These are phyloP conservation scores for Dascillus cervinus DNA, from an alignment of 2,888 invertebrate species.

Conservation along the genomic window DNA sequence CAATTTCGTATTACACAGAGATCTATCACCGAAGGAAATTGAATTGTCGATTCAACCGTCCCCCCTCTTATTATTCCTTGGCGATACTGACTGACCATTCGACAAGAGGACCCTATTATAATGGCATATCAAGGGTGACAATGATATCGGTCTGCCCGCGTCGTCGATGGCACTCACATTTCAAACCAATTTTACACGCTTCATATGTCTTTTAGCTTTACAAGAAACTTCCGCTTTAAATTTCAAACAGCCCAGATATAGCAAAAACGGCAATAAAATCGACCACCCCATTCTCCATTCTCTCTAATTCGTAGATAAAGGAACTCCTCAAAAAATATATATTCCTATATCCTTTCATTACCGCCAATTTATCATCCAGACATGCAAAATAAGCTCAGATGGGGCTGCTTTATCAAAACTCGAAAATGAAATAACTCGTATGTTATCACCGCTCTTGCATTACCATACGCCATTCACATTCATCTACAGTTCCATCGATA, in stretches of 20 bases:
- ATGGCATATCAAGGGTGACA: conserved; percentile 38
- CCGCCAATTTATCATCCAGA: conserved; percentile 8
- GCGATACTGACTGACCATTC: conserved; percentile 39
- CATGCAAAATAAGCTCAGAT: conserved; percentile 24
- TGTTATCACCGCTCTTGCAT: conserved; percentile 25
- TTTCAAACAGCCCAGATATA: conserved; percentile 25
- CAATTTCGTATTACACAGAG: conserved; percentile 40
- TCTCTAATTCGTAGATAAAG: too few relatives aligned
- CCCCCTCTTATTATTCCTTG: conserved; percentile 38
- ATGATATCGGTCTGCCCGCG: conserved; percentile 36
- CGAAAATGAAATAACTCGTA: conserved; percentile 25
- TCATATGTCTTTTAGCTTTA: conserved; percentile 32
- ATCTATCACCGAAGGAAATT: conserved; percentile 42
- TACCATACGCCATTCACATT: conserved; percentile 19
- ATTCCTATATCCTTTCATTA: not conserved
- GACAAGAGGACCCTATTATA: conserved; percentile 32
- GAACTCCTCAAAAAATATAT: too few relatives aligned
- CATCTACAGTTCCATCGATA: too few relatives aligned
- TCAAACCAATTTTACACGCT: conserved; percentile 40
- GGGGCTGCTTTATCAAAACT: conserved; percentile 26
- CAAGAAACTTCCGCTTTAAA: conserved; percentile 26
- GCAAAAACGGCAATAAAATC: conserved; percentile 33
- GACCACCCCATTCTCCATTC: conserved; percentile 17
- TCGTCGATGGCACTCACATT: conserved; percentile 38
- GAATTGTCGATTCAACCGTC: conserved; percentile 38